These are phyloP conservation scores for Rhogogaster chlorosoma DNA, from an alignment of 2,888 invertebrate species.

Conservation along the genomic window DNA sequence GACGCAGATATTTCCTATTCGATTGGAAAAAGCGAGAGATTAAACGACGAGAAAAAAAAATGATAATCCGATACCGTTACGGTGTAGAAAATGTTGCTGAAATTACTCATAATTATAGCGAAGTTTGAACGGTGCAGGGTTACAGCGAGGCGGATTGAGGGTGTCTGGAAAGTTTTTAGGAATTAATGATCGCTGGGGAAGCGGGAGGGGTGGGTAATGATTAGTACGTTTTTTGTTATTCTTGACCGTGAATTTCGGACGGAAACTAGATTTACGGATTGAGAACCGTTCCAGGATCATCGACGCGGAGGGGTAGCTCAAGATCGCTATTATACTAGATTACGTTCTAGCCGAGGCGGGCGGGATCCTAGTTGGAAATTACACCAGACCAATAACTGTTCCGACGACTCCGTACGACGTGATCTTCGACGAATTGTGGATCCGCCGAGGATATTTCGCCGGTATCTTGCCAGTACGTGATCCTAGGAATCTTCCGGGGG, in stretches of 20 bases:
- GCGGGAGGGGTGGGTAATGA: background rate
- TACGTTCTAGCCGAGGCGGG: conserved; percentile 46
- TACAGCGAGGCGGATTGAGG: background rate
- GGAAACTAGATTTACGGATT: conserved; percentile 27
- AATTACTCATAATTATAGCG: background rate
- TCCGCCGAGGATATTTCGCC: background rate
- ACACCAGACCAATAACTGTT: conserved; percentile 53
- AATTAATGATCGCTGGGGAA: background rate
- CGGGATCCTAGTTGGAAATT: conserved; percentile 54
- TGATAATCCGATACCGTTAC: background rate
- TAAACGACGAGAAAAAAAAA: background rate
- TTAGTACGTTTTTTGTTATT: background rate
- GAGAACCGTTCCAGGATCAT: conserved; percentile 32
- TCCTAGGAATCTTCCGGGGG: background rate
- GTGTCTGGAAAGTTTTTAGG: conserved; percentile 2
- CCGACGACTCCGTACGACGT: conserved; percentile 38
- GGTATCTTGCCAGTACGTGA: conserved; percentile 26
- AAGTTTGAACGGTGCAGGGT: background rate
- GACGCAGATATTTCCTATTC: background rate
- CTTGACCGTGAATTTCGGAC: background rate
- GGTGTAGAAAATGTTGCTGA: background rate
- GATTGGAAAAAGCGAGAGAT: background rate
- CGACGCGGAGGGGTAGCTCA: conserved; percentile 30
- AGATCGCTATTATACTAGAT: conserved; percentile 54
- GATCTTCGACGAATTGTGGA: conserved; percentile 43